Percentiles rank a stretch among this genome's conserved stretches.
phyloP scores from a whole-genome alignment of 2,888 invertebrate genomes.

The Phyto melanocephala region DNA sequence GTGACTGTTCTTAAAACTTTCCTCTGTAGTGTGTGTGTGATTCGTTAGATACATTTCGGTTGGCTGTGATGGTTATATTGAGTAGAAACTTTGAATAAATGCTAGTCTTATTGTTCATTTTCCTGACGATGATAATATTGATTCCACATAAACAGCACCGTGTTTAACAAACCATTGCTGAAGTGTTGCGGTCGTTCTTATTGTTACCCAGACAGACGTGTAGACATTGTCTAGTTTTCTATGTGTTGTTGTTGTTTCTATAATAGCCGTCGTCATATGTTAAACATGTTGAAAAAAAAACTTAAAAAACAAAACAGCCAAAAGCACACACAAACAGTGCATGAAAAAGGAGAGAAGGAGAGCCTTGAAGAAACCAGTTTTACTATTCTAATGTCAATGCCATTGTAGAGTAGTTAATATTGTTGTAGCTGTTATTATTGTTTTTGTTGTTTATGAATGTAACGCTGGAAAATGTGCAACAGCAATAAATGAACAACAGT shows the following conservation, averaged over 20 bases:
- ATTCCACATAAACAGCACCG: slow-evolving; percentile 13
- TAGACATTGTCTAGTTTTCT: slow-evolving; percentile 28
- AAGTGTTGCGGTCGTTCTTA: neutral
- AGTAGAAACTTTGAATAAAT: neutral
- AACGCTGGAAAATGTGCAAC: slow-evolving; percentile 40
- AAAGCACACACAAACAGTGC: slow-evolving; percentile 24
- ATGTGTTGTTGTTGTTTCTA: neutral
- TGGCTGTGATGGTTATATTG: neutral
- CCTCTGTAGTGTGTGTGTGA: neutral
- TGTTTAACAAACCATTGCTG: too few relatives aligned
- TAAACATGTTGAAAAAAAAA: slow-evolving; percentile 49
- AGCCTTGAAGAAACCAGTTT: slow-evolving; percentile 78
- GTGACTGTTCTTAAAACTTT: slow-evolving; percentile 9
- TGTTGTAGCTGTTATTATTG: neutral
- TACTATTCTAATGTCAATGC: slow-evolving; percentile 78
- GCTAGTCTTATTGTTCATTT: neutral
- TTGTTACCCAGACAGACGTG: slow-evolving; percentile 20
- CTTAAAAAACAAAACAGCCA: neutral
- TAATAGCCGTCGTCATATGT: slow-evolving; percentile 21
- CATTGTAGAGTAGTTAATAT: slow-evolving; percentile 68
- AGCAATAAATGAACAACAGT: slow-evolving; percentile 34
- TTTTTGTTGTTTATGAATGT: slow-evolving; percentile 32
- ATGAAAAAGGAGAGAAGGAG: slow-evolving; percentile 53
- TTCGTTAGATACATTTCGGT: neutral
- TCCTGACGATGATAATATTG: neutral